Percentiles rank a stretch among this genome's conserved stretches.
Evolutionary conservation across 1,140 invertebrate genomes (phyloP).

Genomic region (Drosophila mojavensis): DNA sequence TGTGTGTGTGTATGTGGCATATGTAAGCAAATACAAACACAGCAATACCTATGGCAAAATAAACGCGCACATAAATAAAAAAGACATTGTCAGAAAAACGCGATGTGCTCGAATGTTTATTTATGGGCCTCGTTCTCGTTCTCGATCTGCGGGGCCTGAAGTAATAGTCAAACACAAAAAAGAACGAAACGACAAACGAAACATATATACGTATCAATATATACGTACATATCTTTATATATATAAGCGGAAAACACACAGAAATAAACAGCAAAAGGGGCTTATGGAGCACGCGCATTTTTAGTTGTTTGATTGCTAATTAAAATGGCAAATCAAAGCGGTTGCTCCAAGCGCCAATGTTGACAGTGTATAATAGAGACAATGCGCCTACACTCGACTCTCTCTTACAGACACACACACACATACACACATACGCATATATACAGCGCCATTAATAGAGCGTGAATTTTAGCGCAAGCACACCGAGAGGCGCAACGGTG

Average conservation of each 20-base stretch:
- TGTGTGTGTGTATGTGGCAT: constrained; percentile 37
- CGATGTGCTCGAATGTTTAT: constrained; percentile 57
- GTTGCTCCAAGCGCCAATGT: constrained; percentile 56
- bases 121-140: constrained; percentile 40
- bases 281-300: constrained; percentile 12
- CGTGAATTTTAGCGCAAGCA: constrained; percentile 80
- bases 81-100: constrained; percentile 56
- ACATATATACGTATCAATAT: background rate
- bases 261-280: background rate
- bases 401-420: constrained; percentile 2
- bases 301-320: constrained; percentile 73
- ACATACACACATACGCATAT: constrained; percentile 12
- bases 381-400: background rate
- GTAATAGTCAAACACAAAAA: constrained; percentile 13
- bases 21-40: constrained; percentile 56
- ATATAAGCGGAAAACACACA: background rate
- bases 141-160: constrained; percentile 20
- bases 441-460: constrained; percentile 70
- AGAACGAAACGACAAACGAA: background rate
- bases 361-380: constrained; percentile 58
- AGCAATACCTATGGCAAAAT: constrained; percentile 52
- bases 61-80: constrained; percentile 58
- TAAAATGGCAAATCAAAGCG: constrained; percentile 74
- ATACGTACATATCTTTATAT: background rate
- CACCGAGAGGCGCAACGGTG: background rate